Evolutionary conservation across 2,113 vertebrate species (phyloP).

Genomic region (Triplophysa siluroides): DNA sequence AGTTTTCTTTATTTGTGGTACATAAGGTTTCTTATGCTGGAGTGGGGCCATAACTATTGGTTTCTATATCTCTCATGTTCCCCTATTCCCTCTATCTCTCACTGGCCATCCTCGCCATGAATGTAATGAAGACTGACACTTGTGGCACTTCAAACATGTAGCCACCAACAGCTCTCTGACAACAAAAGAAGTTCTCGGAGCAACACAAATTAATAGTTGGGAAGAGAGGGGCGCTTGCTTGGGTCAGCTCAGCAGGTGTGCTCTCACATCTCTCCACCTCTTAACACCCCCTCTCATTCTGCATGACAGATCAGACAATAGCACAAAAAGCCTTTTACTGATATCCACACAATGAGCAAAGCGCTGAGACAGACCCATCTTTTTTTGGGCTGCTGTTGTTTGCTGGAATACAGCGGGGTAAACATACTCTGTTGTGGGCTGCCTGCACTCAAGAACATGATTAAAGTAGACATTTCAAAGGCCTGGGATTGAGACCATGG

Average conservation of each 20-base stretch:
- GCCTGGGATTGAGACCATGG: conserved; percentile 21
- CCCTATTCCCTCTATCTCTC: conserved; percentile 47
- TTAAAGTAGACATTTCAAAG: conserved; percentile 34
- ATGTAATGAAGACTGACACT: conserved; percentile 88
- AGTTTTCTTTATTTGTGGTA: conserved; percentile 59
- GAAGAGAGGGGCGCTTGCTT: conserved; percentile 79
- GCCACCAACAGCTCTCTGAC: conserved; percentile 82
- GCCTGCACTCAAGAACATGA: conserved; percentile 33
- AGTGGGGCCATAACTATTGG: conserved; percentile 56
- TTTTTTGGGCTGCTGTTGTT: conserved; percentile 44
- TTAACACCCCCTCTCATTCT: conserved; percentile 87
- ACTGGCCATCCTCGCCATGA: conserved; percentile 76
- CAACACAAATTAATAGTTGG: conserved; percentile 80
- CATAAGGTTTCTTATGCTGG: conserved; percentile 51
- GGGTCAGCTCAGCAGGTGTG: conserved; percentile 91
- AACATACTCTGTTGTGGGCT: conserved; percentile 36
- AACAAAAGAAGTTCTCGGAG: conserved; percentile 81
- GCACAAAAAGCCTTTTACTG: conserved; percentile 75
- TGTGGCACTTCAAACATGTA: conserved; percentile 86
- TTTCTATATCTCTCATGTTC: conserved; percentile 51
- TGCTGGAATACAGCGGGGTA: conserved; percentile 37
- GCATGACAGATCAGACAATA: conserved; percentile 89
- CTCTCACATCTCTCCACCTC: conserved; percentile 85
- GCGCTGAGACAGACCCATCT: conserved; percentile 58
- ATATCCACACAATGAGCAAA: conserved; percentile 81